Evolutionary conservation across 30 jellyfish, hydroid and myxozoan genomes (phyloP), one percentile per base, ranked within the genome.

Genomic region (Hydra vulgaris): DNA sequence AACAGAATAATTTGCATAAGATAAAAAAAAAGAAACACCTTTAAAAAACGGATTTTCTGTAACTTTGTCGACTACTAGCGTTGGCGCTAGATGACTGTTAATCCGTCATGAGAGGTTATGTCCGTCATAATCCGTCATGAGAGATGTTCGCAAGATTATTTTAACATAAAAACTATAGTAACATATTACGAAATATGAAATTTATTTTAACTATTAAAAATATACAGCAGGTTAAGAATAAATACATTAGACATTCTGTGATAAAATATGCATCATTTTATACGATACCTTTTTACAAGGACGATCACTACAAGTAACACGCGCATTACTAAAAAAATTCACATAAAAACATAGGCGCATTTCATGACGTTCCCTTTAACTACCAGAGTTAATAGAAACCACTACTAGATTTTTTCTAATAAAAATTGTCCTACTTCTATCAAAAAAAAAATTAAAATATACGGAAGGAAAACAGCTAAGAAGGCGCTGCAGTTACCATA

Each of bases 401-500:
- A 3, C 61, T 40, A 40, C 61, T 40, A 40, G 61, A 12, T 40
- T 40, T 40, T 40, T 40, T 40, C 12, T 12, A 40, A 5, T 40
- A 40, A 5, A 40, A 40, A 40, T 40, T 40, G 12, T 40, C 12
- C 12, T 40, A 40, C 61, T 5, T 40, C 12, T 40, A 40, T 40
- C 61, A 40, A 40, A 40, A 40, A 40, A 12, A 40, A 12, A 40
- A 40, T 40, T 40, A 68, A 3, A 68, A 23, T 68, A 68, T 68
- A n/a, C 16, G 16, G 16, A 15, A 68, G 27, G 75, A 23, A n/a
- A 3, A 68, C 8, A 68, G 27, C 75, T 68, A 68, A 1, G 75
- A 68, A 68, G 75, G 26, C 25, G 75, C 27, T 16, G 75, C 75
- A 3, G 75, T 68, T 68, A 68, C 75, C 27, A 68, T n/a, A 16